Evolutionary conservation across 2,888 invertebrate genomes (phyloP), one percentile per base, ranked within the genome.

Genomic region (Cosmopolites sordidus): DNA sequence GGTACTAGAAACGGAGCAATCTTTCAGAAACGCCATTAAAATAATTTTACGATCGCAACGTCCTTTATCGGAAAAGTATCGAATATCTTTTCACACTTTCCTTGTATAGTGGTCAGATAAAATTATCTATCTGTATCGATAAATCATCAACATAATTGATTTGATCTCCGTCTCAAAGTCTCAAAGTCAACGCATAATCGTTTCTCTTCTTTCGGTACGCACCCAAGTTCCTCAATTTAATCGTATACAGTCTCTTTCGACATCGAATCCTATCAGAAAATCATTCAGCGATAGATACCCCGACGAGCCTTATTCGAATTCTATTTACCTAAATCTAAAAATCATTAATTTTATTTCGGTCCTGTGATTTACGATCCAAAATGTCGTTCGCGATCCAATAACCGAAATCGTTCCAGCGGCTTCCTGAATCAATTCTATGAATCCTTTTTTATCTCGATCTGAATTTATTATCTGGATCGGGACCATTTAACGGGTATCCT

Each of bases 371-470:
- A 54, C 49, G 54, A 37, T 27, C 45, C 54, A 43, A 48, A 49
- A 49, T 54, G 54, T 49, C 49, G 49, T 48, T 45, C 17, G 41
- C 52, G 47, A 48, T 48, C 52, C 48, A 53, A 53, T 53, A 53
- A 43, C 48, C 42, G 48, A 37, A 39, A 48, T 47, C 48, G 48
- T 48, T 53, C 48, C 22, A 48, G 52, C 48, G 48, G 48, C 52
- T 48, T 48, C 52, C 52, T 48, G 22, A 8, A 22, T 22, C 22
- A 5, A 22, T 22, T 22, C 22, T 8, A 8, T 8, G 4, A 8
- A 22, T 22, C 22, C 22, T 8, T 8, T 8, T 22, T 22, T 22
- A 22, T 22, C 22, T 22, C 4, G 22, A 22, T 22, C 22, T 8
- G 22, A 22, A 22, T 22, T 22, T 22, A 22, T 22, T 22, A 22